Evolutionary conservation across 2,113 vertebrate species (phyloP).

Genomic region (Castor canadensis): DNA sequence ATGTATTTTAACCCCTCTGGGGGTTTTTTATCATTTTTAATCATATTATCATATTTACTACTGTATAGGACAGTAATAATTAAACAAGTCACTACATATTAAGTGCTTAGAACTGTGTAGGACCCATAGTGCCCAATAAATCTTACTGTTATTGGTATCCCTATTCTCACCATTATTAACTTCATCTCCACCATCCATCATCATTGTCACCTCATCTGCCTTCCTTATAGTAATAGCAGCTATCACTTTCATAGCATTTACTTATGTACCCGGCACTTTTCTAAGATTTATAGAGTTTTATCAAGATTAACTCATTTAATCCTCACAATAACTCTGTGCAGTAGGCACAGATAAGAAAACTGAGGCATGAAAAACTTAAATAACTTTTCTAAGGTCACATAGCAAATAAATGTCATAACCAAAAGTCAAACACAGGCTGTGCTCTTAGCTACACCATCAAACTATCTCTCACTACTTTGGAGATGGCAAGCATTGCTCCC

Average conservation of each 20-base stretch:
- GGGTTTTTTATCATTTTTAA: background rate
- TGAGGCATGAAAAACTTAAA: conserved; percentile 24
- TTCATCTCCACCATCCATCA: background rate
- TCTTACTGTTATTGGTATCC: background rate
- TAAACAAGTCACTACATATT: background rate
- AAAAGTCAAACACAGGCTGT: background rate
- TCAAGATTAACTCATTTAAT: background rate
- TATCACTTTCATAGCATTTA: background rate
- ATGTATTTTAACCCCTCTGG: background rate
- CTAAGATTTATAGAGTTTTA: background rate
- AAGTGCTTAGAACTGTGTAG: background rate
- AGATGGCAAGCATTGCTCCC: background rate
- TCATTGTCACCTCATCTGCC: background rate
- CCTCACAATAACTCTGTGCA: background rate
- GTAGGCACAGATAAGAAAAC: conserved; percentile 5
- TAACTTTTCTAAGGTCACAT: background rate
- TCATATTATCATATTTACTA: background rate
- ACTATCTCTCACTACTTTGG: background rate
- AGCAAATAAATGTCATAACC: background rate
- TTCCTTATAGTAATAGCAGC: background rate
- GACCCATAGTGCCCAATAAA: background rate
- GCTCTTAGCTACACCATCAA: background rate
- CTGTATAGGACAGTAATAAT: background rate
- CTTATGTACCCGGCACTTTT: background rate
- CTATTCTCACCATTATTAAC: background rate